A percentile compares a stretch with the other conserved stretches of the same genome.
Conservation (phyloP, 2,888 invertebrate species). For the Sylvicola cinctus region DNA sequence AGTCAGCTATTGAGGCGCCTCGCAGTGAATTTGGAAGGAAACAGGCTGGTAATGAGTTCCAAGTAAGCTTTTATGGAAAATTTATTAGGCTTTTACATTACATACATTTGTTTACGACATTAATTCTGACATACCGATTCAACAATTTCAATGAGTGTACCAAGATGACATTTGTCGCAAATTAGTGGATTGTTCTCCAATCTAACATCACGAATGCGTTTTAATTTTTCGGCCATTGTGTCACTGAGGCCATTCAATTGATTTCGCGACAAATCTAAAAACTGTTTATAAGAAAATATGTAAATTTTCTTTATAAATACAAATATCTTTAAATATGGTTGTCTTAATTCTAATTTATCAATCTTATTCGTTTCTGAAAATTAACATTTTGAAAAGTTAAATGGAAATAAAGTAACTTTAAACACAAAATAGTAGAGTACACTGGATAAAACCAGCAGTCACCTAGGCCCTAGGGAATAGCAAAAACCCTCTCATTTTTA, state of each 20-base stretch:
- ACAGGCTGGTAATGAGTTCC: constrained; percentile 25
- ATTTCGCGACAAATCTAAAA: constrained; percentile 55
- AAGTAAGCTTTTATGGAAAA: constrained; percentile 17
- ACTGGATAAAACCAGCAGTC: no score
- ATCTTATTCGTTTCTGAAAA: no score
- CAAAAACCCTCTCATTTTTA: no score
- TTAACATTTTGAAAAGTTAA: no score
- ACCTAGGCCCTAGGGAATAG: no score
- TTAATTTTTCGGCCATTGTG: constrained; percentile 20
- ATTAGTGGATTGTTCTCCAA: constrained; percentile 26
- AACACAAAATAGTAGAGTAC: no score
- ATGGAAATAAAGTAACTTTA: no score
- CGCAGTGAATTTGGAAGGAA: constrained; percentile 24
- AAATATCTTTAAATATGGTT: no score
- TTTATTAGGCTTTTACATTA: background rate
- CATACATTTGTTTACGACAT: background rate
- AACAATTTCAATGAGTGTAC: constrained; percentile 24
- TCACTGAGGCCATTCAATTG: constrained; percentile 34
- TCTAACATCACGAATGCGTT: constrained; percentile 22
- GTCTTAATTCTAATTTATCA: no score
- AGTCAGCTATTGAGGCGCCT: constrained; percentile 23
- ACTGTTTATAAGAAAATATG: constrained; percentile 24
- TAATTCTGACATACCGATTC: constrained; percentile 19
- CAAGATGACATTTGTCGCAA: constrained; percentile 26
- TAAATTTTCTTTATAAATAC: background rate